phyloP scores from a whole-genome alignment of 2,113 vertebrate species.

The Merops nubicus region DNA sequence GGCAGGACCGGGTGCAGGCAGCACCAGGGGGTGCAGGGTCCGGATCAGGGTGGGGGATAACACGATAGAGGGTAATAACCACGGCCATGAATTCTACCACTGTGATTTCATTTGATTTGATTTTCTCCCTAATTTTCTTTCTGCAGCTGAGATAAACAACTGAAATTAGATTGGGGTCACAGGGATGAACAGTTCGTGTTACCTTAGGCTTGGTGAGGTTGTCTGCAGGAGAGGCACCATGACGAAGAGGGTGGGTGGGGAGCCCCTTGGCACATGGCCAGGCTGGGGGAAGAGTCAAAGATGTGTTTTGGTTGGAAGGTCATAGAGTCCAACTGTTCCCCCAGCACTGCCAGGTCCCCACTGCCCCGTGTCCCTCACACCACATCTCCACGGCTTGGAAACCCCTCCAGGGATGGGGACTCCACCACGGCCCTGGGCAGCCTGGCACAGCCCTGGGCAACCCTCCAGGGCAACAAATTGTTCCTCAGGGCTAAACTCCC shows the following conservation, averaged over 20 bases:
- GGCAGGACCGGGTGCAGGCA: background rate
- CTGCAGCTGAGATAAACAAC: background rate
- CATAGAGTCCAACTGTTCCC: background rate
- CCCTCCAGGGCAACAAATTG: too few species aligned
- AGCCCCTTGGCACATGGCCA: fast-evolving
- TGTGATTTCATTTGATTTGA: background rate
- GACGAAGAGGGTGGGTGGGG: background rate
- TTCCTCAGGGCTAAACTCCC: background rate
- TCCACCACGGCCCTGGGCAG: background rate
- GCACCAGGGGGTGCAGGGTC: background rate
- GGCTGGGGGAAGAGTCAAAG: background rate
- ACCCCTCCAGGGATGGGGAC: background rate
- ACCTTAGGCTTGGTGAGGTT: background rate
- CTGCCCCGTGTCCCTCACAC: background rate
- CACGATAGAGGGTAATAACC: background rate
- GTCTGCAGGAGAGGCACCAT: background rate
- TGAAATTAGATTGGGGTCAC: background rate
- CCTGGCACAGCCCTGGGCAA: background rate
- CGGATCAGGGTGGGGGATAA: background rate
- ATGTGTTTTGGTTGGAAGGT: background rate
- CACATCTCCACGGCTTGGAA: background rate
- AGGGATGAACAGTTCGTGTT: background rate
- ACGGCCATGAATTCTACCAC: background rate
- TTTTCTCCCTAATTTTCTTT: background rate
- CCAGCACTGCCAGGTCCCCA: background rate